Conservation (phyloP, 2,888 invertebrate species). For the Vanessa cardui region DNA sequence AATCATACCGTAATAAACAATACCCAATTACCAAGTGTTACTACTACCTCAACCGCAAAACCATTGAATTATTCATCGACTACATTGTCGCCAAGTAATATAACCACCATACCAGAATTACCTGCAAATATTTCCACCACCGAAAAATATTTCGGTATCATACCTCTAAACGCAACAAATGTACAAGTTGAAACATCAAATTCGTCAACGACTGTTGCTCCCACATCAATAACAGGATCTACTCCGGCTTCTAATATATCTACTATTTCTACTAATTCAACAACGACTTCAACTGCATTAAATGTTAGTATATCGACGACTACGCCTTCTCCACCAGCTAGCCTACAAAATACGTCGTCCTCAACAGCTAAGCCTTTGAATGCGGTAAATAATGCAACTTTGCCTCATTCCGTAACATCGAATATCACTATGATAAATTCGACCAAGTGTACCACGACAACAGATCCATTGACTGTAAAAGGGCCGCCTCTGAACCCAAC, state of each 20-base stretch:
- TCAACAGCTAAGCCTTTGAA: slow-evolving; percentile 15
- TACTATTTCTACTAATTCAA: slow-evolving; percentile 20
- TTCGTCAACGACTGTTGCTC: slow-evolving; percentile 3
- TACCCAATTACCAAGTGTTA: slow-evolving; percentile 29
- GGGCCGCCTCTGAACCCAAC: slow-evolving; percentile 56
- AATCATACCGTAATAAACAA: slow-evolving; percentile 54
- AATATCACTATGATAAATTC: slow-evolving; percentile 36
- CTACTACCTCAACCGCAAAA: background rate
- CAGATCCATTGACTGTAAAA: slow-evolving; percentile 62
- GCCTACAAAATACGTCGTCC: background rate
- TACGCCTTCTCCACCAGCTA: background rate
- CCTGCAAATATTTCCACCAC: background rate
- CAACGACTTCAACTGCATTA: slow-evolving; percentile 3
- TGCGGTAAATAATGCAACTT: slow-evolving; percentile 9
- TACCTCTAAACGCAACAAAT: slow-evolving; percentile 7
- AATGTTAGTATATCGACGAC: background rate
- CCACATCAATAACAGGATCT: slow-evolving; percentile 3
- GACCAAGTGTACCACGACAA: slow-evolving; percentile 51
- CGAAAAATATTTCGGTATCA: background rate
- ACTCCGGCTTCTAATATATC: slow-evolving; percentile 8
- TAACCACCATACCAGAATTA: background rate
- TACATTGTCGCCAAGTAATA: background rate
- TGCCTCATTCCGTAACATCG: slow-evolving; percentile 8
- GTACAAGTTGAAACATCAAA: background rate
- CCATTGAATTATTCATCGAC: background rate